These are phyloP conservation scores for Macrosiphum euphorbiae DNA, from an alignment of 2,888 invertebrate genomes.

Conservation along the genomic window DNA sequence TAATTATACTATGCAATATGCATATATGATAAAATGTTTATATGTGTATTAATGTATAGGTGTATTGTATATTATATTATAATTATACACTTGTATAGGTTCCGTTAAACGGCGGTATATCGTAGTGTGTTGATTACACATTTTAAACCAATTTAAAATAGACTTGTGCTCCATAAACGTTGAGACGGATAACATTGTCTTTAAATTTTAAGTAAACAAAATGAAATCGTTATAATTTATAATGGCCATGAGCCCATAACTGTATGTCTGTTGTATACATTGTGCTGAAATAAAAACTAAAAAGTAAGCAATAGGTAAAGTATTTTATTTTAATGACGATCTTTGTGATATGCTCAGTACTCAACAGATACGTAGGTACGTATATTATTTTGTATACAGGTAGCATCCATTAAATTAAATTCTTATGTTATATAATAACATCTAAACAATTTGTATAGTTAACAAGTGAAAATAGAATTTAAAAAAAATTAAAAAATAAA, in stretches of 20 bases:
- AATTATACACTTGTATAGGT: background rate
- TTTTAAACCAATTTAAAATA: background rate
- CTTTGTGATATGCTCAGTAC: background rate
- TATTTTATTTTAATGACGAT: background rate
- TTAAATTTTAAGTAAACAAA: too few species aligned
- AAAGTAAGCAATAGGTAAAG: background rate
- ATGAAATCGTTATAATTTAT: too few species aligned
- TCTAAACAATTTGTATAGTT: background rate
- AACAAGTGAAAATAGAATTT: background rate
- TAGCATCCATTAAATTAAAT: background rate
- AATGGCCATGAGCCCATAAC: background rate
- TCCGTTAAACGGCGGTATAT: background rate
- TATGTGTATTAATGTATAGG: too few species aligned
- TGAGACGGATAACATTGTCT: background rate
- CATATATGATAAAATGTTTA: too few species aligned
- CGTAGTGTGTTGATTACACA: background rate
- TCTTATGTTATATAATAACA: background rate
- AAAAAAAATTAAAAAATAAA: background rate
- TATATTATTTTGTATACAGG: background rate
- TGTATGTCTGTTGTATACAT: background rate
- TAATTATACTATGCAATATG: too few species aligned
- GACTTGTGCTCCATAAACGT: background rate
- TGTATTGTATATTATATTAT: background rate
- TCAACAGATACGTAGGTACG: background rate
- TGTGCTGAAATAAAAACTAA: background rate